Conservation (phyloP, 1,140 invertebrate species). For the Leptoteleia sp. region DNA sequence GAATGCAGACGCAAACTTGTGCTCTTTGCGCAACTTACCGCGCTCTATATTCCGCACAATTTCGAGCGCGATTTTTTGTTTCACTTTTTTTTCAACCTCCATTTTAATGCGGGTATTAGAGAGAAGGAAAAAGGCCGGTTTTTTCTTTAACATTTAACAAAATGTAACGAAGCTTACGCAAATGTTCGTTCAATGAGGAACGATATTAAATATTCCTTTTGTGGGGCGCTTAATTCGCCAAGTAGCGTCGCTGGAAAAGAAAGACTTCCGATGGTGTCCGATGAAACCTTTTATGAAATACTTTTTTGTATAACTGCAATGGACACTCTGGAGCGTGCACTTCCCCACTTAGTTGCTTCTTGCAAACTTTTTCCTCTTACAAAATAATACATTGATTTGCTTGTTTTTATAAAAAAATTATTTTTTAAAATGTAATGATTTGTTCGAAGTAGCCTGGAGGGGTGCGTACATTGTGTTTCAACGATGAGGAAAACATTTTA, state of each 20-base stretch:
- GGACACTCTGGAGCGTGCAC: no score
- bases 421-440: no score
- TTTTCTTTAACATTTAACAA: slow-evolving; percentile 29
- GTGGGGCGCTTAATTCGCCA: slow-evolving; percentile 20
- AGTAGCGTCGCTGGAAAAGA: slow-evolving; percentile 13
- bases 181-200: slow-evolving; percentile 33
- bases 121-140: no score
- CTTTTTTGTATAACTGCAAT: slow-evolving; percentile 2
- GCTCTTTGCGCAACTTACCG: slow-evolving; percentile 26
- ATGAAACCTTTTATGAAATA: slow-evolving; percentile 24
- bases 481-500: no score
- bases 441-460: no score
- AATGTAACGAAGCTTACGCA: slow-evolving; percentile 45
- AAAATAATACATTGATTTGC: no score
- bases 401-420: no score
- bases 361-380: no score
- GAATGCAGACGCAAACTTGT: slow-evolving; percentile 42
- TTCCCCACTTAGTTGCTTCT: no score
- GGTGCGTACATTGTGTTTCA: no score
- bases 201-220: slow-evolving; percentile 49
- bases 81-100: no score
- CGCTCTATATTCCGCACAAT: slow-evolving; percentile 29
- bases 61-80: slow-evolving; percentile 13
- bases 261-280: slow-evolving; percentile 6
- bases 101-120: no score